Evolutionary conservation across 2,113 vertebrate genomes (phyloP).

Genomic region (Thunnus thynnus): DNA sequence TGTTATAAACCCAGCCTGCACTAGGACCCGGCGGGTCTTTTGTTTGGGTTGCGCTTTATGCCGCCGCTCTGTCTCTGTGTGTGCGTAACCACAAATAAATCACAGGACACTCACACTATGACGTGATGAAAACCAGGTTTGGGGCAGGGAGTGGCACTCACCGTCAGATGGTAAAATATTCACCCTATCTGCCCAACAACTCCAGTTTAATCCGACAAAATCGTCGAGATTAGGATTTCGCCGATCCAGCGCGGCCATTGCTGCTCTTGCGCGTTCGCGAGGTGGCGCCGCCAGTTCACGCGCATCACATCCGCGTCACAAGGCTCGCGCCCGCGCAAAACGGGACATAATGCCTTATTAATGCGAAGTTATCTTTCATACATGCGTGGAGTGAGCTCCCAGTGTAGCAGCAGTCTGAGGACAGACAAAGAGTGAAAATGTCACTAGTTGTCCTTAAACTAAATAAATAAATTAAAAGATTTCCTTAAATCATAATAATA

Average conservation of each 20-base stretch:
- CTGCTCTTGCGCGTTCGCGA: constrained; percentile 89
- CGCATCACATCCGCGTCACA: constrained; percentile 63
- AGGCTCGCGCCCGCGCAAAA: constrained; percentile 76
- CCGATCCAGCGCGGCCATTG: constrained; percentile 92
- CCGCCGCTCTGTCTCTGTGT: constrained; percentile 46
- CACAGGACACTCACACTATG: constrained; percentile 4
- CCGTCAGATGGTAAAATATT: constrained; percentile 84
- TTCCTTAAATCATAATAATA: too few relatives aligned
- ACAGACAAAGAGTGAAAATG: too few relatives aligned
- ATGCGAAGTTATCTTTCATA: not conserved
- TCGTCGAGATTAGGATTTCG: constrained; percentile 90
- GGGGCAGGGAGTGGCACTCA: constrained; percentile 77
- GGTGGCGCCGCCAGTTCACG: constrained; percentile 83
- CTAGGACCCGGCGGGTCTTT: constrained; percentile 91
- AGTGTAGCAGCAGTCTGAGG: too few relatives aligned
- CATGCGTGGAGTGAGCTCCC: too few relatives aligned
- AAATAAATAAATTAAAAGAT: too few relatives aligned
- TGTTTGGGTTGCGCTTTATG: constrained; percentile 85
- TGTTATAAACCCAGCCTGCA: constrained; percentile 71
- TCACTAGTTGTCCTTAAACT: too few relatives aligned
- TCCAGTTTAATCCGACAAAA: constrained; percentile 92
- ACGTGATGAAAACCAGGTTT: not conserved
- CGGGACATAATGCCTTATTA: not conserved
- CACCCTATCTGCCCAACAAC: constrained; percentile 87
- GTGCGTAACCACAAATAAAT: constrained; percentile 59